These are phyloP conservation scores for Ursus arctos DNA, from an alignment of 2,113 vertebrate genomes.

Conservation along the genomic window DNA sequence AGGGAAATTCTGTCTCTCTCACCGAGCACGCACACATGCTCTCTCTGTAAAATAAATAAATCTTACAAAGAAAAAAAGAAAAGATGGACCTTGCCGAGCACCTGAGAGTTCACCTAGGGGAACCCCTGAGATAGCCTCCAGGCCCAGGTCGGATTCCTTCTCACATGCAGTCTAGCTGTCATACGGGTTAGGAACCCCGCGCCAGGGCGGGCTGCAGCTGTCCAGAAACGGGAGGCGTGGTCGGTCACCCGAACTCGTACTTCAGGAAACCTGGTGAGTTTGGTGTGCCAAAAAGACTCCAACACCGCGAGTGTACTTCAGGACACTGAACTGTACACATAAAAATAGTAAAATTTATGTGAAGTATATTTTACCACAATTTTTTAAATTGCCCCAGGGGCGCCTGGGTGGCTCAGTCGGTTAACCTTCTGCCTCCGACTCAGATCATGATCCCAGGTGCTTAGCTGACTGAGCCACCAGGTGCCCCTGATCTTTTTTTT, in stretches of 20 bases:
- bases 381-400: neutral
- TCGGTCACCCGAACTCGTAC: neutral
- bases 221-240: neutral
- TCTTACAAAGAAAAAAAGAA: no score
- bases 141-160: neutral
- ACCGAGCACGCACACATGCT: no score
- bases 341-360: neutral
- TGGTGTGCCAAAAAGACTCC: neutral
- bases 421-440: no score
- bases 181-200: neutral
- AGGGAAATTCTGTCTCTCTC: no score
- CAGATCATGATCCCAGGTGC: no score
- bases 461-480: no score
- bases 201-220: neutral
- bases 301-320: neutral
- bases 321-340: neutral
- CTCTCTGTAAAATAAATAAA: no score
- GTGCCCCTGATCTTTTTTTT: no score
- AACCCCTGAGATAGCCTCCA: neutral
- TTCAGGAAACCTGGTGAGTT: neutral
- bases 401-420: no score
- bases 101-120: neutral
- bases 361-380: neutral
- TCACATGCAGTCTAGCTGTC: neutral
- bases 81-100: neutral